Evolutionary conservation across 2,888 invertebrate species (phyloP).

Genomic region (Podabrus alpinus): DNA sequence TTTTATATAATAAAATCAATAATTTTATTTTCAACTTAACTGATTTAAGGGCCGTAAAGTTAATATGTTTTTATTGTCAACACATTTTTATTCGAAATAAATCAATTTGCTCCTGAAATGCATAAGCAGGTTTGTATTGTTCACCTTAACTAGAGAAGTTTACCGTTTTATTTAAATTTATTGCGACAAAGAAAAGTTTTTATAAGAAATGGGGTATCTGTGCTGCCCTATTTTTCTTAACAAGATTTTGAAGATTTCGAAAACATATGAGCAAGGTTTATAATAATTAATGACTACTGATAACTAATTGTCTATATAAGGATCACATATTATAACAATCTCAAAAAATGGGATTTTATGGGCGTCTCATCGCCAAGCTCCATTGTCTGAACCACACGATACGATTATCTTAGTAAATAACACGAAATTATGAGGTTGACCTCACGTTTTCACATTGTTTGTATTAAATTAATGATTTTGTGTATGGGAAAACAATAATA

Average conservation of each 20-base stretch:
- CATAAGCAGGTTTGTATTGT: neutral
- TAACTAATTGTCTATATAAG: constrained; percentile 2
- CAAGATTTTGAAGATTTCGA: neutral
- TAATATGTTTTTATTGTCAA: neutral
- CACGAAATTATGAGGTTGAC: constrained; percentile 1
- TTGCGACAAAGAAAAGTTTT: neutral
- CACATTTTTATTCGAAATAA: neutral
- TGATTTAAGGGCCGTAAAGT: neutral
- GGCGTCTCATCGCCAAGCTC: constrained; percentile 13
- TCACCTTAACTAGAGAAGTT: neutral
- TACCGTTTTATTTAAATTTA: neutral
- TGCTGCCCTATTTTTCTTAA: too few species aligned
- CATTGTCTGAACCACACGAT: constrained; percentile 19
- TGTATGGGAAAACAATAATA: constrained; percentile 1
- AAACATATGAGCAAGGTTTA: neutral
- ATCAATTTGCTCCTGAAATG: neutral
- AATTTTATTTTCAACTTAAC: neutral
- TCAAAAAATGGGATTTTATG: constrained; percentile 13
- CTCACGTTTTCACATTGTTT: constrained; percentile 3
- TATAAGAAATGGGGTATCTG: too few species aligned
- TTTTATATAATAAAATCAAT: neutral
- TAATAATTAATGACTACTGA: constrained; percentile 2
- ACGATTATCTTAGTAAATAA: constrained; percentile 5
- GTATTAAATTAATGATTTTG: constrained; percentile 3
- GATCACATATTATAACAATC: neutral